Base-by-base conservation (phyloP, 2,888 invertebrate genomes). In the Pristionchus japonicus region DNA sequence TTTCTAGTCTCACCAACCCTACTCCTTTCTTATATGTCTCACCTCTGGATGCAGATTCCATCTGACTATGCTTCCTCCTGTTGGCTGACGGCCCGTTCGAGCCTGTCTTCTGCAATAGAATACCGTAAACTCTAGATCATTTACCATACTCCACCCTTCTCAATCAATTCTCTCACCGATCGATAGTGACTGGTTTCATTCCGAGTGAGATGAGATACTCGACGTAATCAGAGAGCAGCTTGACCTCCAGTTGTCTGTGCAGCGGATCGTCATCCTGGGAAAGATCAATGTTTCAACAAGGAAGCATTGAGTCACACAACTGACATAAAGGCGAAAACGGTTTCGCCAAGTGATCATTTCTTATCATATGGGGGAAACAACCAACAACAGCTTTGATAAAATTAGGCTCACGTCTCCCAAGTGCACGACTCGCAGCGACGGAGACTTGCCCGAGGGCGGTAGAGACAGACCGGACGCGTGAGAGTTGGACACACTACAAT, bases 141-240 rank as follows among this genome's bases (percentile, higher is more conserved):
- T 37, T 40, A 31, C 17, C n/a, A 20, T 74, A 74, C 15, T n/a
- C n/a, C n/a, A n/a, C n/a, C 77, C 77, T n/a, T 40, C 3, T 52
- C 70, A n/a, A 49, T 86, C 31, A 20, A 86, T 34, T 34, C 17
- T 43, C 77, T n/a, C 34, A 86, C 86, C 86, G 34, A 49, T 86
- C 86, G 13, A 86, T 64, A 3, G 49, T 70, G 23, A 86, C 49
- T 47, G 49, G 86, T 49, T 49, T 67, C 86, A 86, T 86, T 67
- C 86, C 86, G 49, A 86, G 86, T 34, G 86, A 70, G 34, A 86
- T 31, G 49, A 86, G 86, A 34, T 86, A 86, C 34, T 86, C 86
- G 47, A 86, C 49, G 70, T 86, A 86, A 23, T 86, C 86, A 15
- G 31, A 13, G 47, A 86, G 47, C 13, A 86, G 23, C 23, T 49